phyloP scores from a whole-genome alignment of 2,888 invertebrate species.

The Tenodera sinensis region DNA sequence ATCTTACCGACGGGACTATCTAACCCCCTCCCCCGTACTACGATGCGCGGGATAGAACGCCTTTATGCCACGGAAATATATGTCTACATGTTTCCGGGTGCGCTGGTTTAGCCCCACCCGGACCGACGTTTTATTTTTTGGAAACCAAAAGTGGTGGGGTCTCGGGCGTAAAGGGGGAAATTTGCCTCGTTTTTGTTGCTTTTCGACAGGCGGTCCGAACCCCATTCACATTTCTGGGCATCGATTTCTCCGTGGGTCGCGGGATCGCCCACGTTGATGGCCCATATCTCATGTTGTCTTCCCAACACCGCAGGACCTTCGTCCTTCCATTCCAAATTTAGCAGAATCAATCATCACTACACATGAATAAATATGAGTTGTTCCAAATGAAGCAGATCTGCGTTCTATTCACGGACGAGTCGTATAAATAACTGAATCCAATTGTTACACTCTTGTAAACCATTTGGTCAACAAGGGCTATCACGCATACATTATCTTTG shows the following conservation, averaged over 20 bases:
- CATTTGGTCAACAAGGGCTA: too few relatives aligned
- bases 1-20: neutral
- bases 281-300: neutral
- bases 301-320: neutral
- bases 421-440: neutral
- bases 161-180: neutral
- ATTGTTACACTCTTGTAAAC: too few relatives aligned
- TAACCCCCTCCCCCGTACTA: neutral
- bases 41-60: neutral
- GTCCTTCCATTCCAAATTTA: neutral
- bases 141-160: neutral
- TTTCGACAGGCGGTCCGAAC: neutral
- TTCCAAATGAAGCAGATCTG: neutral
- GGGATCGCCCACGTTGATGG: neutral
- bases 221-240: neutral
- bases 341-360: neutral
- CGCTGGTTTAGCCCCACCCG: neutral
- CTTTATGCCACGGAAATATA: neutral
- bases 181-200: neutral
- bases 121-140: neutral
- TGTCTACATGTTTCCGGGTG: conserved; percentile 2
- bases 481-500: too few relatives aligned
- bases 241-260: neutral
- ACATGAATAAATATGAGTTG: neutral
- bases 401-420: neutral